Base-by-base conservation (phyloP, 2,888 invertebrate genomes). In the Pterostichus madidus region DNA sequence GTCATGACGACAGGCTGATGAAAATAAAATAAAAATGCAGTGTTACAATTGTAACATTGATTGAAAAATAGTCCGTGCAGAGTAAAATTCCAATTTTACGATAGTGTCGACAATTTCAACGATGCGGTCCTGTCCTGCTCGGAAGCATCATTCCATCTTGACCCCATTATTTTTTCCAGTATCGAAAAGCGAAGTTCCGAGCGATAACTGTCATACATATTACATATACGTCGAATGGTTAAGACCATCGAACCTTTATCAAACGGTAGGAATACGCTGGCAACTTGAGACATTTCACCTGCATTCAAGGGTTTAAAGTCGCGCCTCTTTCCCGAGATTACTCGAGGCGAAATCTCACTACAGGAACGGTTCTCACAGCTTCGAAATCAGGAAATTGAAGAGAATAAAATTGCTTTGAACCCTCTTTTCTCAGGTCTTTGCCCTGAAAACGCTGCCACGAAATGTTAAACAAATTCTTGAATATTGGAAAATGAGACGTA, bases 131-230 rank as follows among this genome's bases (percentile, higher is more conserved):
- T 64, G 32, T 64, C 39, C 59, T 31, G 17, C 8, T 44, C 17
- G 17, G 44, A 71, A 44, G 44, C 44, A 71, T 71, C 68, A 44
- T 71, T 71, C 17, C 44, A 10, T 71, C 68, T 39, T 80, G 80
- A 80, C 80, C 73, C 80, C 80, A 80, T 80, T 80, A 53, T 35
- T 80, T 71, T 80, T 73, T 68, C 35, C 52, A 53, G 53, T 68
- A 71, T 71, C 68, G 56, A 53, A 35, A 39, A 68, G 35, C 64
- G 68, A 49, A 71, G 35, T 68, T 35, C 49, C 15, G 8, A 39
- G 39, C 71, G 80, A 80, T 80, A 80, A 73, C 80, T 78, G 44
- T 17, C 78, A 59, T 61, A 78, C 78, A 61, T 78, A 78, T 78
- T 78, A 61, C 59, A 59, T 77, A 56, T 78, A 78, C 46, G 61